These are phyloP conservation scores for Cyrtodaria siliqua DNA, from an alignment of 2,888 invertebrate species.

Conservation along the genomic window DNA sequence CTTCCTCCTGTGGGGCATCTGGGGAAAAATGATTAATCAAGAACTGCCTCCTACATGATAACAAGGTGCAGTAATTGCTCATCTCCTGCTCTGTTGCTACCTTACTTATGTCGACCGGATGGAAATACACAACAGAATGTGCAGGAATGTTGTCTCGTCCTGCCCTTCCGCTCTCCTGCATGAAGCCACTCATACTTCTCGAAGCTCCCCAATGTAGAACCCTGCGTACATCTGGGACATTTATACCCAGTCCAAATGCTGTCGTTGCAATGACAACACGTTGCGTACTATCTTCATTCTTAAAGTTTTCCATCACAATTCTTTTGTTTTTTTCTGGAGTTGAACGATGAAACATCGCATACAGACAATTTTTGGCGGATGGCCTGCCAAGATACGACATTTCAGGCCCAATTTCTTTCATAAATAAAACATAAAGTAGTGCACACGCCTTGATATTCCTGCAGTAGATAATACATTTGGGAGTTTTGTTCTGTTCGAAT, in stretches of 20 bases:
- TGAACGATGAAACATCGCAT: constrained; percentile 27
- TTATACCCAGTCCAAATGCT: constrained; percentile 32
- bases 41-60: constrained; percentile 18
- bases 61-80: constrained; percentile 1
- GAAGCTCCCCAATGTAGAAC: constrained; percentile 33
- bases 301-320: constrained; percentile 13
- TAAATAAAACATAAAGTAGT: no score
- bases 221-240: constrained; percentile 17
- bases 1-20: no score
- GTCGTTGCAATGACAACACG: constrained; percentile 26
- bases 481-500: no score
- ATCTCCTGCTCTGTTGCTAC: constrained; percentile 14
- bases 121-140: constrained; percentile 13
- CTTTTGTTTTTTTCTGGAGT: constrained; percentile 24
- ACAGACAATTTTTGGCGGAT: constrained; percentile 23
- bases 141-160: constrained; percentile 17
- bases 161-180: constrained; percentile 21
- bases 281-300: constrained; percentile 11
- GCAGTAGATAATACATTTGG: no score
- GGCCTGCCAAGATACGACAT: constrained; percentile 15
- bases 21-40: no score
- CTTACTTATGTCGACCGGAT: constrained; percentile 13
- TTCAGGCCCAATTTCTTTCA: constrained; percentile 1
- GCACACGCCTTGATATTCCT: no score
- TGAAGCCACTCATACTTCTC: constrained; percentile 12